A percentile compares a stretch with the other conserved stretches of the same genome.
phyloP scores from a whole-genome alignment of 2,113 vertebrate genomes.

The Pyrgilauda ruficollis region DNA sequence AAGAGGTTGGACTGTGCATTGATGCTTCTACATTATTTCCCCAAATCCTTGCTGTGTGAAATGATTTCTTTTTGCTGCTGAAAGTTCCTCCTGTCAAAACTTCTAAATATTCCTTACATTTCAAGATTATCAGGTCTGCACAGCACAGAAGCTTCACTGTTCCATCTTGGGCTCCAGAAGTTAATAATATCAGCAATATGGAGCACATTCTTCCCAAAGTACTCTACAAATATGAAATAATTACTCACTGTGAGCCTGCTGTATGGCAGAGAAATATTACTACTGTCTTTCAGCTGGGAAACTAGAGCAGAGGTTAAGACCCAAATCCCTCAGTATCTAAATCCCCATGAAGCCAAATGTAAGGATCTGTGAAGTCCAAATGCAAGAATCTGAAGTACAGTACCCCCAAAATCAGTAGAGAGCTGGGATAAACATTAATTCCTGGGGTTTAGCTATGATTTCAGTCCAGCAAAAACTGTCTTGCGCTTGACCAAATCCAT shows the following conservation, averaged over 20 bases:
- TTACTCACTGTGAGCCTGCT: slow-evolving; percentile 14
- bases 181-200: slow-evolving; percentile 30
- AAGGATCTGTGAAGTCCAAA: background rate
- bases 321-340: background rate
- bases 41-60: background rate
- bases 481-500: background rate
- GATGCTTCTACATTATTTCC: background rate
- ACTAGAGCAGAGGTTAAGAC: slow-evolving; percentile 22
- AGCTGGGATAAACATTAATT: background rate
- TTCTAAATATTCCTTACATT: background rate
- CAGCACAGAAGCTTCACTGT: background rate
- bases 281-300: slow-evolving; percentile 28
- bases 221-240: slow-evolving; percentile 46
- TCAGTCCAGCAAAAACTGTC: background rate
- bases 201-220: slow-evolving; percentile 31
- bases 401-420: background rate
- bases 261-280: slow-evolving; percentile 45
- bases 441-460: background rate
- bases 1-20: background rate
- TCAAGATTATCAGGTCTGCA: background rate
- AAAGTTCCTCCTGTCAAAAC: background rate
- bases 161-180: slow-evolving; percentile 17
- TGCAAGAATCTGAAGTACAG: background rate
- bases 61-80: background rate
- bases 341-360: background rate